Percentiles rank a stretch among this genome's conserved stretches.
These are phyloP conservation scores for Neocloeon triangulifer DNA, from an alignment of 1,140 invertebrate genomes.

Conservation along the genomic window DNA sequence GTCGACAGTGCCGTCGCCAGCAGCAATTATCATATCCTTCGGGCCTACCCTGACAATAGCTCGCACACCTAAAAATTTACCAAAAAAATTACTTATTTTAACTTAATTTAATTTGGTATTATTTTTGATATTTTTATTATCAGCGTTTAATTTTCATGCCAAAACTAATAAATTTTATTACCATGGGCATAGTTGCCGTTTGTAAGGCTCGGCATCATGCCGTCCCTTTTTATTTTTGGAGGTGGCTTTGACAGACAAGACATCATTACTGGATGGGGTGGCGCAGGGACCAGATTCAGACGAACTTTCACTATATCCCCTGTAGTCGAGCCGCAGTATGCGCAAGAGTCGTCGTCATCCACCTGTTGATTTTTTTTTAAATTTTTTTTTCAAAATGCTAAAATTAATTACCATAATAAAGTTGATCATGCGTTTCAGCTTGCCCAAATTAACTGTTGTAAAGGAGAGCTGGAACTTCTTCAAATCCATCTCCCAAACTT, in stretches of 20 bases:
- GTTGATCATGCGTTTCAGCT: slow-evolving; percentile 3
- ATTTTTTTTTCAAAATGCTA: too few relatives aligned
- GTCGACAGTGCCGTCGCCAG: slow-evolving; percentile 60
- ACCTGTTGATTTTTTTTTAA: slow-evolving; percentile 13
- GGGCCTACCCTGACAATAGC: slow-evolving; percentile 32
- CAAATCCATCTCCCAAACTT: slow-evolving; percentile 53
- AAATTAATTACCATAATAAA: slow-evolving; percentile 2
- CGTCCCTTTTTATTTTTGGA: slow-evolving; percentile 27
- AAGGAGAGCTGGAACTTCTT: slow-evolving; percentile 30
- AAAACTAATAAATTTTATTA: slow-evolving; percentile 6
- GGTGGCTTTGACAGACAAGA: slow-evolving; percentile 23
- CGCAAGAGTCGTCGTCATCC: slow-evolving; percentile 37
- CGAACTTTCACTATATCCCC: slow-evolving; percentile 39
- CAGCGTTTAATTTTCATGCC: slow-evolving; percentile 7
- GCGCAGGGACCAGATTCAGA: slow-evolving; percentile 16
- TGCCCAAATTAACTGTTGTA: slow-evolving; percentile 5
- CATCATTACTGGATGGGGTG: slow-evolving; percentile 4
- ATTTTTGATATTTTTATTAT: too few relatives aligned
- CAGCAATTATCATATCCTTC: slow-evolving; percentile 42
- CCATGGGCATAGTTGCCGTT: slow-evolving; percentile 14
- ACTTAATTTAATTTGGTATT: too few relatives aligned
- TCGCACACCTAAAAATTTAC: slow-evolving; percentile 39
- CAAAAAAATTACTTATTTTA: slow-evolving; percentile 11
- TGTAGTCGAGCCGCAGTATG: slow-evolving; percentile 66
- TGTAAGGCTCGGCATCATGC: slow-evolving; percentile 20